phyloP scores from a whole-genome alignment of 2,797 vertebrate species.

The Hozukius guyotensis region DNA sequence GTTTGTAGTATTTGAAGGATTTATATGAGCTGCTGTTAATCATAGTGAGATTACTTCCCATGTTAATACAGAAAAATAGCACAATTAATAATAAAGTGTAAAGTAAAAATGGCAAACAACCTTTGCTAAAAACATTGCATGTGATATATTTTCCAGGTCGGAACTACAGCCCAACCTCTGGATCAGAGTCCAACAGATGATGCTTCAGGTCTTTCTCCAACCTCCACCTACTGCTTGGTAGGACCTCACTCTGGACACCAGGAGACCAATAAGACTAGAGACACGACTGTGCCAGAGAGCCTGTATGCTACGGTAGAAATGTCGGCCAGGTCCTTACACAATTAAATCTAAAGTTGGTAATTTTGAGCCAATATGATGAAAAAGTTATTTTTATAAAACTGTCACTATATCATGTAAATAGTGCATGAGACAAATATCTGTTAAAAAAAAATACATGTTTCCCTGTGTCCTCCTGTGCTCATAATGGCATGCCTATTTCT shows the following conservation, averaged over 20 bases:
- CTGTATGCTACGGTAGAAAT: background rate
- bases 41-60: background rate
- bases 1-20: background rate
- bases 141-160: background rate
- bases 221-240: background rate
- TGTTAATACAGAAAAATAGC: background rate
- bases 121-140: background rate
- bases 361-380: too few species aligned
- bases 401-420: too few species aligned
- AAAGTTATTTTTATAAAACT: too few species aligned
- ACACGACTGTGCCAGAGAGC: background rate
- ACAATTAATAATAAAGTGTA: background rate
- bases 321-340: background rate
- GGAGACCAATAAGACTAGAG: background rate
- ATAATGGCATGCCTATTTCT: too few species aligned
- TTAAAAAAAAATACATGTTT: background rate
- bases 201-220: background rate
- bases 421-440: too few species aligned
- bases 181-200: background rate
- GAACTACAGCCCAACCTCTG: accelerated
- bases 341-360: too few species aligned
- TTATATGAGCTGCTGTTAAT: background rate
- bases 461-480: too few species aligned
- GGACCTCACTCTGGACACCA: background rate
- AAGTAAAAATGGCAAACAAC: background rate